phyloP scores from a whole-genome alignment of 2,113 vertebrate species.

The Furnarius figulus region DNA sequence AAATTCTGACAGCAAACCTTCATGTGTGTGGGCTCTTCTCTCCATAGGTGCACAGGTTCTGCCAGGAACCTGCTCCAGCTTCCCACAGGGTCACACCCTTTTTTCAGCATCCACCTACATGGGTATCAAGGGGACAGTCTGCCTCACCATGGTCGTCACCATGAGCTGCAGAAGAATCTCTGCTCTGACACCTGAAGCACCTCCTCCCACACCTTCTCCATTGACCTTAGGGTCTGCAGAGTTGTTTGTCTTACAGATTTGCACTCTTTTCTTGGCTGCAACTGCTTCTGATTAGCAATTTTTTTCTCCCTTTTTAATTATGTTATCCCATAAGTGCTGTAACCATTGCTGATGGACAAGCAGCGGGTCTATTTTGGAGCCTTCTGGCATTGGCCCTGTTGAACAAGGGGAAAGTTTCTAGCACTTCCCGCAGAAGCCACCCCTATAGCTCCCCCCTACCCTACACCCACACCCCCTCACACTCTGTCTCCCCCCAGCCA shows the following conservation, averaged over 20 bases:
- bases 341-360: neutral
- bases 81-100: neutral
- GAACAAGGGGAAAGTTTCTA: neutral
- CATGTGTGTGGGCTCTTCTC: neutral
- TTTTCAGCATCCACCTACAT: neutral
- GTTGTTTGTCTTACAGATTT: neutral
- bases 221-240: neutral
- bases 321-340: neutral
- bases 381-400: neutral
- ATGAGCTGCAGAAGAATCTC: neutral
- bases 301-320: neutral
- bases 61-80: neutral
- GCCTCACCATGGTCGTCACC: neutral
- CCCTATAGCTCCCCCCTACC: rapidly evolving
- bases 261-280: neutral
- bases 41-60: neutral
- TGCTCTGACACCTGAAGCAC: rapidly evolving
- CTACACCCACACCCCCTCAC: neutral
- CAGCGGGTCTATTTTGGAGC: neutral
- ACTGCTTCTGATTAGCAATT: too few relatives aligned
- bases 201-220: neutral
- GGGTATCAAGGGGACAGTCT: neutral
- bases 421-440: too few relatives aligned
- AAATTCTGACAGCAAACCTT: neutral
- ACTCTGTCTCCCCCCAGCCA: neutral